Evolutionary conservation across 1,140 invertebrate species (phyloP).

Genomic region (Hypsibius dujardini): DNA sequence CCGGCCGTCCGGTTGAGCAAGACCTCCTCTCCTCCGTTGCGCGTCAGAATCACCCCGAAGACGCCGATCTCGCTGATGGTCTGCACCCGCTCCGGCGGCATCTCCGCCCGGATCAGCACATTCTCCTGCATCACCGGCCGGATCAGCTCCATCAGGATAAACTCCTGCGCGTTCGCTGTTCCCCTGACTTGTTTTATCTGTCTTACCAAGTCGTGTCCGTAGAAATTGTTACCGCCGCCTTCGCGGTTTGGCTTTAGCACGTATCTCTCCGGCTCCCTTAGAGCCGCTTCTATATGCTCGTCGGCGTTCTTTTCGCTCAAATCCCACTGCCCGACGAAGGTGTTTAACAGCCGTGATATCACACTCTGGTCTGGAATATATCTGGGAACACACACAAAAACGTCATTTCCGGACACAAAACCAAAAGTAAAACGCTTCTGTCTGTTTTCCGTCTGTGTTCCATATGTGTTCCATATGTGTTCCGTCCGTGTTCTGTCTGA

Average conservation of each 20-base stretch:
- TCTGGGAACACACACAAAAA: not conserved
- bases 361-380: not conserved
- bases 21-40: constrained; percentile 1
- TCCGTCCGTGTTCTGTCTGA: no score
- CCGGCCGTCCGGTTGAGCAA: not conserved
- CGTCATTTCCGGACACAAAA: no score
- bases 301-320: not conserved
- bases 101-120: constrained; percentile 43
- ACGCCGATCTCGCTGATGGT: constrained; percentile 81
- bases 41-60: constrained; percentile 73
- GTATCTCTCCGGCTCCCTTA: constrained; percentile 59
- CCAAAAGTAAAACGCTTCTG: no score
- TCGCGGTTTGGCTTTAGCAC: constrained; percentile 95
- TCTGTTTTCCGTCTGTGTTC: no score
- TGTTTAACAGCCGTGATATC: not conserved
- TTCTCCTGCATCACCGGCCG: constrained; percentile 55
- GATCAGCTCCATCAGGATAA: constrained; percentile 88
- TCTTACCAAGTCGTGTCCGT: constrained; percentile 49
- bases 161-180: constrained; percentile 53
- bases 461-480: no score
- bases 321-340: not conserved
- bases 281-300: constrained; percentile 54
- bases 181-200: constrained; percentile 38
- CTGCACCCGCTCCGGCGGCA: constrained; percentile 38
- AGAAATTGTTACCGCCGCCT: constrained; percentile 78